Conservation (phyloP, 2,113 vertebrate genomes). For the Prietella phreatophila region DNA sequence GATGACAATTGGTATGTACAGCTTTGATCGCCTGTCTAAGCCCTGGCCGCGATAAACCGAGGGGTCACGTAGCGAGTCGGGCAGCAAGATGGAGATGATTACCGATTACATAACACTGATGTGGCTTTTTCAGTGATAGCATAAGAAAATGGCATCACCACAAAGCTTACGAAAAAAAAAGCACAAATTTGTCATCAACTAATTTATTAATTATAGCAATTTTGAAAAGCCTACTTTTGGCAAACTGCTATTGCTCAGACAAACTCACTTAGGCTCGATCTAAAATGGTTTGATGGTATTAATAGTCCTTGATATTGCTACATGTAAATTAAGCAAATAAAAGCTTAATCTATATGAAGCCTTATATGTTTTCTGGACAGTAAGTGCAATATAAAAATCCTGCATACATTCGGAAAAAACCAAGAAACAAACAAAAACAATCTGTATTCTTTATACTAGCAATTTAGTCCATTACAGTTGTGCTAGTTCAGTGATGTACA, state of each 20-base stretch:
- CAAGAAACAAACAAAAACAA: neutral
- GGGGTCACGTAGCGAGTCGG: conserved; percentile 60
- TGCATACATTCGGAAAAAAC: neutral
- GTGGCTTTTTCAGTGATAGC: neutral
- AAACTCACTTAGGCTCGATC: neutral
- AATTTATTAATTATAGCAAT: conserved; percentile 4
- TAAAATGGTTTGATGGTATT: neutral
- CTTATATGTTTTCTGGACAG: neutral
- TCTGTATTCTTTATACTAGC: neutral
- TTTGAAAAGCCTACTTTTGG: neutral
- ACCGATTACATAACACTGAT: conserved; percentile 43
- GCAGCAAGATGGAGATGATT: conserved; percentile 39
- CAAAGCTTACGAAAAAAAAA: neutral
- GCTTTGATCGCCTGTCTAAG: conserved; percentile 80
- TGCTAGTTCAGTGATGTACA: neutral
- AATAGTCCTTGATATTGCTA: neutral
- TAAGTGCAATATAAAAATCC: neutral
- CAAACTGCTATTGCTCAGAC: conserved; percentile 11
- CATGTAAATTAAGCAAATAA: neutral
- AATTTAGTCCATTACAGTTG: neutral
- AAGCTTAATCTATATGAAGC: neutral
- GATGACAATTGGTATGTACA: conserved; percentile 82
- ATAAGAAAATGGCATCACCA: neutral
- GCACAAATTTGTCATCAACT: conserved; percentile 14
- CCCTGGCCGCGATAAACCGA: conserved; percentile 73